phyloP scores from a whole-genome alignment of 2,113 vertebrate species.

The Eidolon helvum region DNA sequence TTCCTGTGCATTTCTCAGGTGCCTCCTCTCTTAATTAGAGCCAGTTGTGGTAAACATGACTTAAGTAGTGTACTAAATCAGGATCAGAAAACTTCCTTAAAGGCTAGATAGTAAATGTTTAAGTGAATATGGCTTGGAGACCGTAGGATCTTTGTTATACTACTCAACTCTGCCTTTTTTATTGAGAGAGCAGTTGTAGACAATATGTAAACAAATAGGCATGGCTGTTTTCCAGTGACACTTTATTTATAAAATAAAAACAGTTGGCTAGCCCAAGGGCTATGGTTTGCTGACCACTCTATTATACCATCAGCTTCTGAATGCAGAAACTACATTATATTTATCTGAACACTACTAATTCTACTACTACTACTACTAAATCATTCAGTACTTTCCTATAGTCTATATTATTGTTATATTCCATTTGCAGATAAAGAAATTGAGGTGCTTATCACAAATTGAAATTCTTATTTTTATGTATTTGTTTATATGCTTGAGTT shows the following conservation, averaged over 20 bases:
- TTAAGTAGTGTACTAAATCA: background rate
- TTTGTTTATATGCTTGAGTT: background rate
- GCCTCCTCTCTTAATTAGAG: background rate
- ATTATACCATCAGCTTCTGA: background rate
- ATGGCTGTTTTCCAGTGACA: background rate
- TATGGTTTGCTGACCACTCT: background rate
- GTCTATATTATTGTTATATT: background rate
- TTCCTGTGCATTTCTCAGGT: too few species aligned
- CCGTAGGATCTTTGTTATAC: background rate
- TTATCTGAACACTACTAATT: background rate
- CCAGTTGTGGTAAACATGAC: background rate
- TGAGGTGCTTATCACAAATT: background rate
- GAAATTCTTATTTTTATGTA: background rate
- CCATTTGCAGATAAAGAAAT: background rate
- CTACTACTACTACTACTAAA: background rate
- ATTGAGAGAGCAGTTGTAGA: background rate
- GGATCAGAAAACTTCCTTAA: background rate
- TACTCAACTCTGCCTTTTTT: background rate
- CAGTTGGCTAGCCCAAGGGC: background rate
- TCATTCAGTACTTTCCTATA: background rate
- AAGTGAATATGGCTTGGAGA: background rate
- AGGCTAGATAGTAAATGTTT: background rate
- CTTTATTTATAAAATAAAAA: background rate
- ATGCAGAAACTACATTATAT: background rate
- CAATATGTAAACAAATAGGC: background rate